A percentile compares a stretch with the other conserved stretches of the same genome.
phyloP scores from a whole-genome alignment of 2,888 invertebrate genomes.

The Pocota personata region DNA sequence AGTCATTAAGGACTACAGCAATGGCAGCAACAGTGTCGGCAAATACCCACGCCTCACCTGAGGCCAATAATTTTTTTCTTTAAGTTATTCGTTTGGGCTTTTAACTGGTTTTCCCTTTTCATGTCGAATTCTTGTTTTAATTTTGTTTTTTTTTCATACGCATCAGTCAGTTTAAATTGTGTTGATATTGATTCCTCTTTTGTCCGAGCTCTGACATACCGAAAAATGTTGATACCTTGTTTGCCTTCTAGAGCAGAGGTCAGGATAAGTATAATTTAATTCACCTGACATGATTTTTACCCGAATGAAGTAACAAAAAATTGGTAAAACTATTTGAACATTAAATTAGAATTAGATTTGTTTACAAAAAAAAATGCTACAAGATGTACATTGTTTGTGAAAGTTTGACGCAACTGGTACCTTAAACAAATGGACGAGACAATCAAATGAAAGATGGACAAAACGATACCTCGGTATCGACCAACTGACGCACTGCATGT shows the following conservation, averaged over 20 bases:
- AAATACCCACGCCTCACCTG: conserved; percentile 66
- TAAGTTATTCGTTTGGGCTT: conserved; percentile 20
- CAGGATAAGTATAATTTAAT: not conserved
- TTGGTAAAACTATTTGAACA: too few relatives aligned
- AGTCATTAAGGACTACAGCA: conserved; percentile 63
- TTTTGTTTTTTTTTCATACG: conserved; percentile 24
- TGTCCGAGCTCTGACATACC: conserved; percentile 9
- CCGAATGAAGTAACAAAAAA: too few relatives aligned
- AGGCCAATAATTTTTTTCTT: conserved; percentile 38
- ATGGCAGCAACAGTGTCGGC: conserved; percentile 44
- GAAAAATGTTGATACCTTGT: conserved; percentile 20
- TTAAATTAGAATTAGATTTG: too few relatives aligned
- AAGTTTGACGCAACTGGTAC: too few relatives aligned
- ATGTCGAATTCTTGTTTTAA: conserved; percentile 39
- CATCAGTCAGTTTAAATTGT: conserved; percentile 49
- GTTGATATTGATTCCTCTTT: conserved; percentile 57
- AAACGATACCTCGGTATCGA: too few relatives aligned
- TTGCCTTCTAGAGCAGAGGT: conserved; percentile 29
- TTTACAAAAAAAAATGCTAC: too few relatives aligned
- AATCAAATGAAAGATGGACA: too few relatives aligned
- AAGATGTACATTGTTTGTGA: too few relatives aligned
- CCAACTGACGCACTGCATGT: too few relatives aligned
- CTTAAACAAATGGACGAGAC: too few relatives aligned
- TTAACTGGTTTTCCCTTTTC: conserved; percentile 61
- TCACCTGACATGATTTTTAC: not conserved